Conservation (phyloP, 2,113 vertebrate genomes). For the Bubo scandiacus region DNA sequence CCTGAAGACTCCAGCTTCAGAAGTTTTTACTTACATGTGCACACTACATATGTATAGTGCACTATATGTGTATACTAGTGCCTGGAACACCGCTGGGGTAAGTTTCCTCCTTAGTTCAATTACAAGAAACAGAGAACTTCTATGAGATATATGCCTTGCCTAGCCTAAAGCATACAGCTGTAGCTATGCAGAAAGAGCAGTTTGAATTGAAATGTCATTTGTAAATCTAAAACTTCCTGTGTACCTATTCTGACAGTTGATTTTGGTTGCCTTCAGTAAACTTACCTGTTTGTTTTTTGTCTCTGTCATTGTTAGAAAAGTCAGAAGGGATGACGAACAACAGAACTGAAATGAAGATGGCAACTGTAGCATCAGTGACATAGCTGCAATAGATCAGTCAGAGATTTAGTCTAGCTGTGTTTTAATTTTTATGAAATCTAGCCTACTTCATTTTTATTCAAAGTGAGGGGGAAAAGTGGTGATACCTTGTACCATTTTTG, state of each 20-base stretch:
- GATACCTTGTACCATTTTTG: conserved; percentile 42
- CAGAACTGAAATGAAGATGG: conserved; percentile 80
- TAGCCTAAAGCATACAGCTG: neutral
- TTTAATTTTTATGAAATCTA: neutral
- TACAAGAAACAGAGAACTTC: neutral
- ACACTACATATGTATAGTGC: no score
- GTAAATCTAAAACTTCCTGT: neutral
- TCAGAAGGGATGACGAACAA: conserved; percentile 87
- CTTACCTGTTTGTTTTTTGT: conserved; percentile 9
- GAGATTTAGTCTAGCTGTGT: neutral
- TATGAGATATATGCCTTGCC: neutral
- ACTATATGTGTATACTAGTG: no score
- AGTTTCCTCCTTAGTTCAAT: neutral
- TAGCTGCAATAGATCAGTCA: conserved; percentile 65
- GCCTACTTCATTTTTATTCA: neutral
- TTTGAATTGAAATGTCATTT: neutral
- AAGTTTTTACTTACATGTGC: neutral
- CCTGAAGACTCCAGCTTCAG: neutral
- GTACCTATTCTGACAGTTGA: neutral
- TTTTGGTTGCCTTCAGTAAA: neutral
- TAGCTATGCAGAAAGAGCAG: neutral
- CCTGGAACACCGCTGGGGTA: neutral
- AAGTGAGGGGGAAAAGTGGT: neutral
- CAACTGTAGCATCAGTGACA: conserved; percentile 85
- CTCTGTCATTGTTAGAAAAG: neutral